A percentile compares a stretch with the other conserved stretches of the same genome.
Conservation (phyloP, 2,113 vertebrate genomes). For the Orycteropus afer region DNA sequence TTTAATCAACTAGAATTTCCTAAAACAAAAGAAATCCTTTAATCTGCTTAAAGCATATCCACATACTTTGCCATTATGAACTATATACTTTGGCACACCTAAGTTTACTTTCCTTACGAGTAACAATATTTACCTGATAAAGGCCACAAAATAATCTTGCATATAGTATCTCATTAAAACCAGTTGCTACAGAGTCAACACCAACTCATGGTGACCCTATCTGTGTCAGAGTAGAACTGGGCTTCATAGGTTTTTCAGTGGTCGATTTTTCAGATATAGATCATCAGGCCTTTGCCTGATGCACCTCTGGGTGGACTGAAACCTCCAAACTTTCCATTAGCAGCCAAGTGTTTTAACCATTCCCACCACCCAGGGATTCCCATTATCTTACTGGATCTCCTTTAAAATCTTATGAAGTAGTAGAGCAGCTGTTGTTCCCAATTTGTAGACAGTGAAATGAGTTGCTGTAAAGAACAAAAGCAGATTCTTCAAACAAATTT, state of each 20-base stretch:
- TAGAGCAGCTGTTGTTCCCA: not conserved
- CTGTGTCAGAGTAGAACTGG: not conserved
- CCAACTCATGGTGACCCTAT: not conserved
- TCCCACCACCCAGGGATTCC: not conserved
- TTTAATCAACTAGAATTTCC: not conserved
- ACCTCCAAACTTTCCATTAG: not conserved
- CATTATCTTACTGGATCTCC: not conserved
- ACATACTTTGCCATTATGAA: not conserved
- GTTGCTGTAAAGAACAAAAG: not conserved
- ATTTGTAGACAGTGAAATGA: not conserved
- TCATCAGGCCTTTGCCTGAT: not conserved
- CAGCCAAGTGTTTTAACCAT: not conserved
- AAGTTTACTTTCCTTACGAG: conserved; percentile 23
- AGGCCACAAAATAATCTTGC: conserved; percentile 25
- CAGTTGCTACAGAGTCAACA: not conserved
- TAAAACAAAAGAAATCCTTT: conserved; percentile 1
- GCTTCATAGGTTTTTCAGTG: not conserved
- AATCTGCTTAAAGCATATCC: not conserved
- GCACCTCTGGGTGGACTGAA: not conserved
- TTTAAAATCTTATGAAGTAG: not conserved
- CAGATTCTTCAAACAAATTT: not conserved
- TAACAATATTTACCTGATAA: not conserved
- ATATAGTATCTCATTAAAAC: not conserved
- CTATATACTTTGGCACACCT: not conserved
- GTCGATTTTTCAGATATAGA: not conserved